A percentile compares a stretch with the other conserved stretches of the same genome.
Conservation (phyloP, 2,113 vertebrate species). For the Corapipo altera region DNA sequence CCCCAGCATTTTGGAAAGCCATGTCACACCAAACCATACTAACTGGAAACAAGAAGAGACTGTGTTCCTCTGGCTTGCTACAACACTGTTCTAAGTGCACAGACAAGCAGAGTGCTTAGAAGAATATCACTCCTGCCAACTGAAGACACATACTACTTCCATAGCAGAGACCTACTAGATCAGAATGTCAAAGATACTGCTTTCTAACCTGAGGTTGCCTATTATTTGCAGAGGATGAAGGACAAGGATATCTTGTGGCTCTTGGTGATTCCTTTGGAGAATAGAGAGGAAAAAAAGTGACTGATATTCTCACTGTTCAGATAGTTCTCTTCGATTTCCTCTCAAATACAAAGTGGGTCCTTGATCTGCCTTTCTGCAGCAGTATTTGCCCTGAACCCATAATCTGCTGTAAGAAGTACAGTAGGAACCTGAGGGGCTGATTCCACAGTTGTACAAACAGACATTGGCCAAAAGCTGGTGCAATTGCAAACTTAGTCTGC, state of each 20-base stretch:
- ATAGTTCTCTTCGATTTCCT: neutral
- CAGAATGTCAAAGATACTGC: neutral
- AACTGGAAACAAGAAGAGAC: neutral
- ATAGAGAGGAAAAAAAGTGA: fast-evolving
- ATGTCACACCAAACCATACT: neutral
- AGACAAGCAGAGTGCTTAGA: neutral
- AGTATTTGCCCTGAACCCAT: neutral
- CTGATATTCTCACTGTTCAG: neutral
- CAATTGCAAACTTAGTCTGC: neutral
- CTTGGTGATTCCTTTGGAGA: neutral
- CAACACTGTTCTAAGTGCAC: neutral
- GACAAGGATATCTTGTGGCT: neutral
- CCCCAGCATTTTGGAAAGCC: neutral
- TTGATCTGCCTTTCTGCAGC: neutral
- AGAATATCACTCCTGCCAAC: neutral
- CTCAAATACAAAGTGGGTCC: neutral
- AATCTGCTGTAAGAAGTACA: neutral
- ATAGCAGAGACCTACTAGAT: neutral
- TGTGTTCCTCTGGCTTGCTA: neutral
- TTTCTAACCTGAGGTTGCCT: neutral
- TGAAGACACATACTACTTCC: neutral
- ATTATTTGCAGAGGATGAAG: neutral
- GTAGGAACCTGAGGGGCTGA: neutral
- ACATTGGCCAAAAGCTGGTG: neutral
- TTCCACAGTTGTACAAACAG: neutral